These are phyloP conservation scores for Sthenelais limicola DNA, from an alignment of 2,888 invertebrate genomes.

Conservation along the genomic window DNA sequence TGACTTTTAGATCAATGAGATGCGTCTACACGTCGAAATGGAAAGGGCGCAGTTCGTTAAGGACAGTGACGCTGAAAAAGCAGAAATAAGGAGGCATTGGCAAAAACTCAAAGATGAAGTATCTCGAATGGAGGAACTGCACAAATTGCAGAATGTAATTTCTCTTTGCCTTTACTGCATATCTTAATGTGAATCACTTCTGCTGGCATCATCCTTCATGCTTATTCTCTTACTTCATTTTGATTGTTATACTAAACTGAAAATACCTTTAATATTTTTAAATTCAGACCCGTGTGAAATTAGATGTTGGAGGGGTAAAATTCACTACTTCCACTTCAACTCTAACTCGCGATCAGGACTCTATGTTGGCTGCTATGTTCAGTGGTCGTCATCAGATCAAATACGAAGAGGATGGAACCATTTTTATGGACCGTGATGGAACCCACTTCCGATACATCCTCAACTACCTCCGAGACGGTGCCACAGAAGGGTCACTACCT, in stretches of 20 bases:
- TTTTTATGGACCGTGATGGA: constrained; percentile 52
- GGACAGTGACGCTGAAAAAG: constrained; percentile 52
- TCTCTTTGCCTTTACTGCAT: too few species aligned
- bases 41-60: constrained; percentile 29
- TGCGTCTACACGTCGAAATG: constrained; percentile 16
- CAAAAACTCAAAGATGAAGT: constrained; percentile 66
- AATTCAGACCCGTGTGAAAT: constrained; percentile 62
- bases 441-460: constrained; percentile 40
- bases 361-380: constrained; percentile 65
- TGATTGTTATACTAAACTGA: too few species aligned
- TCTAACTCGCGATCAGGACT: constrained; percentile 63
- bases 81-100: constrained; percentile 65
- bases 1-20: constrained; percentile 21
- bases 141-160: constrained; percentile 63
- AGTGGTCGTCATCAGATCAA: constrained; percentile 51
- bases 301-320: constrained; percentile 66
- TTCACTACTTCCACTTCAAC: constrained; percentile 66
- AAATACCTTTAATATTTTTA: constrained; percentile 15
- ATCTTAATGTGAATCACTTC: too few species aligned
- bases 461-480: constrained; percentile 52
- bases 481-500: constrained; percentile 62
- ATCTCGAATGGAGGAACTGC: constrained; percentile 63
- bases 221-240: too few species aligned
- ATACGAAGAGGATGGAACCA: constrained; percentile 61
- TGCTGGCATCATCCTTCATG: too few species aligned